Percentiles rank a stretch among this genome's conserved stretches.
These are phyloP conservation scores for Macrobrachium nipponense DNA, from an alignment of 1,140 invertebrate species.

Conservation along the genomic window DNA sequence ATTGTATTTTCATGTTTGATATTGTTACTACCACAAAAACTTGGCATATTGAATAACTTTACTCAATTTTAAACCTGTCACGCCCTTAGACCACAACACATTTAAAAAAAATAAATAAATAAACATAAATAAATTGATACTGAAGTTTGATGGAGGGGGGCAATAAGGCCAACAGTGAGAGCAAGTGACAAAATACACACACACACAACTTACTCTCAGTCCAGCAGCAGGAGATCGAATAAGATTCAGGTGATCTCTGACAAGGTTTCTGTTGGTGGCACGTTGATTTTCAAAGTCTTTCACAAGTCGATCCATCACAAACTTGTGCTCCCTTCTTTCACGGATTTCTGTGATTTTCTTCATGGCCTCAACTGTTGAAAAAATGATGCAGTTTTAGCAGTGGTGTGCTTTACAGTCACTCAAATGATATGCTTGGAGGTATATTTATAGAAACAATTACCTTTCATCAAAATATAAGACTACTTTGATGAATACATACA, in stretches of 20 bases:
- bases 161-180: too few relatives aligned
- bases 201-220: conserved; percentile 36
- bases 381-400: neutral
- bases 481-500: too few relatives aligned
- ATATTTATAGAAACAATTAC: neutral
- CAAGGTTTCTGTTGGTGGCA: conserved; percentile 32
- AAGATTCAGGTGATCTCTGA: conserved; percentile 42
- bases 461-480: neutral
- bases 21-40: neutral
- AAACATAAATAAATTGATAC: too few relatives aligned
- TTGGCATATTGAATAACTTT: neutral
- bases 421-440: neutral
- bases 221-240: conserved; percentile 57
- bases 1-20: neutral
- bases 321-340: conserved; percentile 47
- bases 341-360: conserved; percentile 42
- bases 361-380: conserved; percentile 44
- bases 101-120: too few relatives aligned
- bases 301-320: conserved; percentile 53
- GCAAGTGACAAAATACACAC: neutral
- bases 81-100: too few relatives aligned
- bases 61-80: neutral
- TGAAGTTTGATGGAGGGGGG: too few relatives aligned
- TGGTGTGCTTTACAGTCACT: neutral
- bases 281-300: conserved; percentile 37